These are phyloP conservation scores for Paradoxurus hermaphroditus DNA, from an alignment of 2,113 vertebrate species.

Conservation along the genomic window DNA sequence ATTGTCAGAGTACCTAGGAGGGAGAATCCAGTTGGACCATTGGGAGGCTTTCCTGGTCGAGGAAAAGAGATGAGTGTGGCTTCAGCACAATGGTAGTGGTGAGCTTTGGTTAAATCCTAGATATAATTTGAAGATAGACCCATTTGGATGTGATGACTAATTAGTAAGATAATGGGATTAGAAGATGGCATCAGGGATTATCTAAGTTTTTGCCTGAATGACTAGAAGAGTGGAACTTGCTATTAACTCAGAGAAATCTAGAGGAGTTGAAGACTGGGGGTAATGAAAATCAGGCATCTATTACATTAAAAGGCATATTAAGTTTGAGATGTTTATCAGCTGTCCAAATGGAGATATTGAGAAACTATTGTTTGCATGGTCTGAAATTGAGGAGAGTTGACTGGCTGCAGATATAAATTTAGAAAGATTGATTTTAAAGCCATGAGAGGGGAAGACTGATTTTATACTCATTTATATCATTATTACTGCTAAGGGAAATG, in stretches of 20 bases:
- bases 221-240: not conserved
- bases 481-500: not conserved
- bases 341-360: not conserved
- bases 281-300: not conserved
- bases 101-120: not conserved
- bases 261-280: not conserved
- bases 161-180: not conserved
- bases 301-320: not conserved
- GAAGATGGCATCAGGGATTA: not conserved
- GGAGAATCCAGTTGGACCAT: not conserved
- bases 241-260: not conserved
- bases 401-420: not conserved
- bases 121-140: not conserved
- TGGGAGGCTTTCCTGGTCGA: not conserved
- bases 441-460: not conserved
- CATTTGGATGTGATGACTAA: not conserved
- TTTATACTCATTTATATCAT: not conserved
- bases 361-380: not conserved
- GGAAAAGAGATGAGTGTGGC: not conserved
- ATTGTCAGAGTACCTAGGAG: not conserved
- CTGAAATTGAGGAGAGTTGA: not conserved
- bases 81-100: not conserved
- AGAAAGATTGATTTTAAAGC: not conserved
- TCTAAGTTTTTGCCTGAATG: not conserved
- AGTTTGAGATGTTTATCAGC: not conserved